These are phyloP conservation scores for Burhinus oedicnemus DNA, from an alignment of 2,113 vertebrate species.

Conservation along the genomic window DNA sequence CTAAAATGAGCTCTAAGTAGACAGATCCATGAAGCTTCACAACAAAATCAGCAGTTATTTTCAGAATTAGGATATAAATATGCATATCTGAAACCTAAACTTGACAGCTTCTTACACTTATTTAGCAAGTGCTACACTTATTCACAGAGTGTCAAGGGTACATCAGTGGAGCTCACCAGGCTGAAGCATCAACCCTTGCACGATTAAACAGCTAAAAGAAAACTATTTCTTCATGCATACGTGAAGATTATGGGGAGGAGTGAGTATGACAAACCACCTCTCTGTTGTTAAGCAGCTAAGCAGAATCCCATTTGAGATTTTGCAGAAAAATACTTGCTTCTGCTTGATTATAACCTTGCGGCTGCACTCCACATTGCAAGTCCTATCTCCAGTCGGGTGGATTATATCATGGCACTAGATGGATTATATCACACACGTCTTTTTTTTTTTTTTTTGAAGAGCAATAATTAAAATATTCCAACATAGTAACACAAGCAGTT, in stretches of 20 bases:
- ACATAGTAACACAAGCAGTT: not conserved
- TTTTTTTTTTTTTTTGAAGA: not conserved
- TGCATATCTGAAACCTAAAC: not conserved
- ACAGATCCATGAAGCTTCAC: not conserved
- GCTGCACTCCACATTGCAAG: not conserved
- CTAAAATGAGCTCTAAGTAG: not conserved
- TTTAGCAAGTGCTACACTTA: not conserved
- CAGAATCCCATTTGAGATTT: not conserved
- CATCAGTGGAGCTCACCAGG: not conserved
- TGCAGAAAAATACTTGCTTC: not conserved
- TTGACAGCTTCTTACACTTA: not conserved
- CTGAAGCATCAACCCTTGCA: not conserved
- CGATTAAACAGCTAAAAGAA: not conserved
- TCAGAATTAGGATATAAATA: not conserved
- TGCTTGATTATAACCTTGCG: not conserved
- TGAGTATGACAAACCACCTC: not conserved
- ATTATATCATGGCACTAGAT: not conserved
- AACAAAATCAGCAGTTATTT: not conserved
- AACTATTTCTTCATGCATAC: accelerated
- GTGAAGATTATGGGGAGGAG: not conserved
- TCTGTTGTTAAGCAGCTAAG: not conserved
- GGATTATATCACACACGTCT: not conserved
- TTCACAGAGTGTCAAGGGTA: not conserved
- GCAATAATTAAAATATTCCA: not conserved
- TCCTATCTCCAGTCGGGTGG: not conserved